Evolutionary conservation across 2,113 vertebrate species (phyloP).

Genomic region (Xiphophorus maculatus): DNA sequence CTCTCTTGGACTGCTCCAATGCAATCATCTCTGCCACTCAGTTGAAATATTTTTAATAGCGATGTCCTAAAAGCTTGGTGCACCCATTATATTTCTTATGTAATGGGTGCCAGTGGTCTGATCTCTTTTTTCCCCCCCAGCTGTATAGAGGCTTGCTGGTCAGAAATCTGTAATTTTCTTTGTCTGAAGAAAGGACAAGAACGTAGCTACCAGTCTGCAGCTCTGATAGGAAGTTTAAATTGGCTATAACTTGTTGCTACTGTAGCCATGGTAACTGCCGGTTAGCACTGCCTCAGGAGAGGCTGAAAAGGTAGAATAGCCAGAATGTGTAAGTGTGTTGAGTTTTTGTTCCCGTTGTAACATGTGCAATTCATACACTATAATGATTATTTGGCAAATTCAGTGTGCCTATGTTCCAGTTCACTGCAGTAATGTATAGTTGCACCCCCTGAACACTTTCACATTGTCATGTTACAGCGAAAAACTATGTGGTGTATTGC

Average conservation of each 20-base stretch:
- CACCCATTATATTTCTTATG: constrained; percentile 5
- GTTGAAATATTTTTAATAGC: constrained; percentile 27
- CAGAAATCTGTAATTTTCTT: constrained; percentile 5
- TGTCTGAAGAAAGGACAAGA: constrained; percentile 8
- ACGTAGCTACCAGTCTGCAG: background rate
- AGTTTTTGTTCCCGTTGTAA: constrained; percentile 65
- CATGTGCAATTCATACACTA: constrained; percentile 40
- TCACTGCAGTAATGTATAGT: background rate
- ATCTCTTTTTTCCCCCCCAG: constrained; percentile 3
- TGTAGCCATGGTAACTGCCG: constrained; percentile 59
- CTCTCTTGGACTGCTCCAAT: constrained; percentile 15
- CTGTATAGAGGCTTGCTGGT: background rate
- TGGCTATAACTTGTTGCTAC: constrained; percentile 32
- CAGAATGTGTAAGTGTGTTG: constrained; percentile 23
- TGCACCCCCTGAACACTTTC: too few relatives aligned
- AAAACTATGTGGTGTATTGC: too few relatives aligned
- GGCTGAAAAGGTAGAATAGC: constrained; percentile 57
- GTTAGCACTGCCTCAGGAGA: constrained; percentile 49
- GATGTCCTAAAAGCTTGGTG: background rate
- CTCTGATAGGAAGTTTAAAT: constrained; percentile 30
- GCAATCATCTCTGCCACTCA: constrained; percentile 16
- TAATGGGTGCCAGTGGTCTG: background rate
- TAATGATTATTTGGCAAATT: constrained; percentile 12
- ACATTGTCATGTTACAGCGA: too few relatives aligned
- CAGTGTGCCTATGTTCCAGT: constrained; percentile 11